These are phyloP conservation scores for Catostylus mosaicus DNA, from an alignment of 30 jellyfish, hydroid and myxozoan genomes.

Conservation along the genomic window DNA sequence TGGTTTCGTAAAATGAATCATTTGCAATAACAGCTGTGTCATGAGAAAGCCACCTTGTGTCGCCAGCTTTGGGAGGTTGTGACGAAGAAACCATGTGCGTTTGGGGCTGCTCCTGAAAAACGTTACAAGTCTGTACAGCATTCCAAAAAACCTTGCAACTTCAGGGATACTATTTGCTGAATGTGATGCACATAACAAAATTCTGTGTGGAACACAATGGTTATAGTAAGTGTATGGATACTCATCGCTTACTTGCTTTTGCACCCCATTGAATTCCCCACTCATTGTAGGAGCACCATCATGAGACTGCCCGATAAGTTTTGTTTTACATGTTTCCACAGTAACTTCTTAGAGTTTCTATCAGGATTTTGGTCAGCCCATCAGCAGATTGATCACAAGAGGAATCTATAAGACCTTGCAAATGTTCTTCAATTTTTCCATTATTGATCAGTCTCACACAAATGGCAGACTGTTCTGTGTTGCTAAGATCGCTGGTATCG, in stretches of 20 bases:
- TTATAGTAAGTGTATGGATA: too few species aligned
- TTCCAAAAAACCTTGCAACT: not conserved
- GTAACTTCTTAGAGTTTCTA: not conserved
- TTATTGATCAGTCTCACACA: slow-evolving; percentile 16
- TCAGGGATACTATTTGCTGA: slow-evolving; percentile 7
- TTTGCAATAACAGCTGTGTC: slow-evolving; percentile 46
- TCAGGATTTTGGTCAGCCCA: slow-evolving; percentile 27
- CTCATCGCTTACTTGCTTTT: too few species aligned
- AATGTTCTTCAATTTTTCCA: slow-evolving; percentile 29
- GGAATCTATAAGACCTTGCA: slow-evolving; percentile 12
- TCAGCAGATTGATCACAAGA: slow-evolving; percentile 33
- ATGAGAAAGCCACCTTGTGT: slow-evolving; percentile 35
- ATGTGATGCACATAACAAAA: not conserved
- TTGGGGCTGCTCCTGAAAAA: too few species aligned
- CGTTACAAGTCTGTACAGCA: too few species aligned
- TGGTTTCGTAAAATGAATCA: not conserved
- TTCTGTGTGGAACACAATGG: not conserved
- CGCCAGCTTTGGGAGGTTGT: slow-evolving; percentile 1
- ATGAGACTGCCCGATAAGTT: slow-evolving; percentile 34
- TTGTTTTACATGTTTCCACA: not conserved
- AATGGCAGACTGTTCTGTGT: slow-evolving; percentile 39
- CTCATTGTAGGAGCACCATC: slow-evolving; percentile 41
- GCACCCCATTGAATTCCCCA: not conserved
- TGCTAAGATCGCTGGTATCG: slow-evolving; percentile 43
- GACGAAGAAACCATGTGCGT: not conserved